These are phyloP conservation scores for Aplysia californica DNA, from an alignment of 1,140 invertebrate species.

Conservation along the genomic window DNA sequence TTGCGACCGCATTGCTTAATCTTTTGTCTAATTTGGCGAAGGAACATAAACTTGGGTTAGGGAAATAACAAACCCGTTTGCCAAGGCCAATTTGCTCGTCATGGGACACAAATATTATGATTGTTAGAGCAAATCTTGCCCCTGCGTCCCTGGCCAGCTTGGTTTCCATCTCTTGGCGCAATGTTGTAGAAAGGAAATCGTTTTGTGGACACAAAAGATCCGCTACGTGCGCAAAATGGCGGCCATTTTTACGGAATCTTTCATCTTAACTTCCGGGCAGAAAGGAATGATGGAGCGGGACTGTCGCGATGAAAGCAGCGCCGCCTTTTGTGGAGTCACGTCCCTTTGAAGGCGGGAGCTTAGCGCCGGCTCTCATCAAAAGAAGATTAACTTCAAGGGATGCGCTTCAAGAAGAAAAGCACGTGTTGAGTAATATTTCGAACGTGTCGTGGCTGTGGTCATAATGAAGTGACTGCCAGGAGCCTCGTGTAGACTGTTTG, in stretches of 20 bases:
- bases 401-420: not conserved
- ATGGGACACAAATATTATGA: constrained; percentile 15
- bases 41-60: constrained; percentile 2
- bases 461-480: not conserved
- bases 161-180: not conserved
- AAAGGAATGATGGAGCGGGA: not conserved
- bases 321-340: constrained; percentile 6
- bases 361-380: not conserved
- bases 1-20: not conserved
- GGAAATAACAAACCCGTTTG: constrained; percentile 7
- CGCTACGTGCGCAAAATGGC: not conserved
- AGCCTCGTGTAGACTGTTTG: not conserved
- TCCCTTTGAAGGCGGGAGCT: not conserved
- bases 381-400: constrained; percentile 5
- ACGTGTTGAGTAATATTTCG: constrained; percentile 14
- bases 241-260: not conserved
- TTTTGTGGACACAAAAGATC: constrained; percentile 1
- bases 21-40: constrained; percentile 11
- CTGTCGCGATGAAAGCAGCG: not conserved
- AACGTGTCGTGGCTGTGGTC: not conserved
- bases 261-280: constrained; percentile 8
- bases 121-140: constrained; percentile 15
- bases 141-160: not conserved
- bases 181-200: constrained; percentile 22
- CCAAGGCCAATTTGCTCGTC: constrained; percentile 15